phyloP scores from a whole-genome alignment of 2,888 invertebrate species.

The Dolichomitus sp. region DNA sequence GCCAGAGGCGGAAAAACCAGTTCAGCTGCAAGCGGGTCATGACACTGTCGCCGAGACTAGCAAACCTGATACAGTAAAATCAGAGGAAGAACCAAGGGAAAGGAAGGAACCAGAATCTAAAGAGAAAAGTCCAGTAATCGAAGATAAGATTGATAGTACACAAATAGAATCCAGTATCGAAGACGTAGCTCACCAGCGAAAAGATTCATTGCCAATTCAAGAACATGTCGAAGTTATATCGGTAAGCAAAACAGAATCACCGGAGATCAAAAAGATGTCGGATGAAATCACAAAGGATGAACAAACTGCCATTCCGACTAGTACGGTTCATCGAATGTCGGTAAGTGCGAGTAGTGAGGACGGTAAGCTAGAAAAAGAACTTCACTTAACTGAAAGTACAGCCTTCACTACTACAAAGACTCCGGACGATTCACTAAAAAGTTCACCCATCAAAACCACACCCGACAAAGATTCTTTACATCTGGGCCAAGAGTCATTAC shows the following conservation, averaged over 20 bases:
- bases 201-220: neutral
- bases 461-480: slow-evolving; percentile 80
- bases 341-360: slow-evolving; percentile 90
- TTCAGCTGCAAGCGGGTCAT: slow-evolving; percentile 23
- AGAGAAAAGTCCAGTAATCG: slow-evolving; percentile 40
- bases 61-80: slow-evolving; percentile 26
- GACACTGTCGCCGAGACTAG: slow-evolving; percentile 10
- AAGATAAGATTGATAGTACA: slow-evolving; percentile 52
- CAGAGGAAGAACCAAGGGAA: slow-evolving; percentile 44
- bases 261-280: neutral
- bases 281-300: neutral
- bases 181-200: neutral
- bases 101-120: slow-evolving; percentile 67
- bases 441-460: slow-evolving; percentile 75
- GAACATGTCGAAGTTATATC: neutral
- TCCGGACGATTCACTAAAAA: slow-evolving; percentile 81
- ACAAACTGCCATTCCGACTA: slow-evolving; percentile 28
- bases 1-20: slow-evolving; percentile 14
- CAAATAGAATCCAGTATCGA: neutral
- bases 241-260: neutral
- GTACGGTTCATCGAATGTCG: slow-evolving; percentile 88
- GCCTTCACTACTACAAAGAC: slow-evolving; percentile 81
- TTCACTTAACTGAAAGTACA: slow-evolving; percentile 88
- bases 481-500: slow-evolving; percentile 78
- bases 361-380: slow-evolving; percentile 89